Evolutionary conservation across 1,140 invertebrate species (phyloP).

Genomic region (Drosophila ercepeae): DNA sequence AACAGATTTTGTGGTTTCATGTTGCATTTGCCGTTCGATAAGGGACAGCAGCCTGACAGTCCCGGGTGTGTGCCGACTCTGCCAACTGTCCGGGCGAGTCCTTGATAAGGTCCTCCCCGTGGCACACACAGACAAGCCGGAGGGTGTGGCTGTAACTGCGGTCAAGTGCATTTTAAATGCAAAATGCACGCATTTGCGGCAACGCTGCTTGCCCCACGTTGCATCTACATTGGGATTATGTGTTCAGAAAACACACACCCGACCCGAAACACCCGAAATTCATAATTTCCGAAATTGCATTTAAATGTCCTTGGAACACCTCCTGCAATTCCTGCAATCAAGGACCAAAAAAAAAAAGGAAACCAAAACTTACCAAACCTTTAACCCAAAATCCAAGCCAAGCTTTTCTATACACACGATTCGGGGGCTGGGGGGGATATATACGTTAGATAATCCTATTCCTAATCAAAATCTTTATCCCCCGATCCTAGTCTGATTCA

Average conservation of each 20-base stretch:
- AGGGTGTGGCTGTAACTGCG: constrained; percentile 24
- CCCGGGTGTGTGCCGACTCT: background rate
- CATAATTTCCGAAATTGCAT: constrained; percentile 40
- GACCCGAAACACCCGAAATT: constrained; percentile 23
- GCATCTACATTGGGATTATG: constrained; percentile 23
- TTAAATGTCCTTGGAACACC: too few relatives aligned
- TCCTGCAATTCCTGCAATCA: too few relatives aligned
- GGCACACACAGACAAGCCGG: constrained; percentile 30
- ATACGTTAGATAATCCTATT: too few relatives aligned
- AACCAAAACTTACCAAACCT: background rate
- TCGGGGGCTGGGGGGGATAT: background rate
- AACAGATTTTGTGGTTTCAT: constrained; percentile 78
- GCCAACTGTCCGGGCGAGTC: constrained; percentile 4
- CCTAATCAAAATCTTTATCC: background rate
- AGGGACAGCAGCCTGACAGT: constrained; percentile 47
- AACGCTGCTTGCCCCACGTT: constrained; percentile 1
- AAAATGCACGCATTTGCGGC: constrained; percentile 51
- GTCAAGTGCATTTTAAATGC: constrained; percentile 66
- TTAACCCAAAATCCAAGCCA: background rate
- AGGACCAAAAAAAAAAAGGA: background rate
- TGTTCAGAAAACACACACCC: too few relatives aligned
- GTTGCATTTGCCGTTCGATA: constrained; percentile 74
- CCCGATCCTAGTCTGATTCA: constrained; percentile 6
- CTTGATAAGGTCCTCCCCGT: constrained; percentile 37
- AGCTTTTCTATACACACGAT: constrained; percentile 22